Evolutionary conservation across 2,113 vertebrate genomes (phyloP).

Genomic region (Podilymbus podiceps): DNA sequence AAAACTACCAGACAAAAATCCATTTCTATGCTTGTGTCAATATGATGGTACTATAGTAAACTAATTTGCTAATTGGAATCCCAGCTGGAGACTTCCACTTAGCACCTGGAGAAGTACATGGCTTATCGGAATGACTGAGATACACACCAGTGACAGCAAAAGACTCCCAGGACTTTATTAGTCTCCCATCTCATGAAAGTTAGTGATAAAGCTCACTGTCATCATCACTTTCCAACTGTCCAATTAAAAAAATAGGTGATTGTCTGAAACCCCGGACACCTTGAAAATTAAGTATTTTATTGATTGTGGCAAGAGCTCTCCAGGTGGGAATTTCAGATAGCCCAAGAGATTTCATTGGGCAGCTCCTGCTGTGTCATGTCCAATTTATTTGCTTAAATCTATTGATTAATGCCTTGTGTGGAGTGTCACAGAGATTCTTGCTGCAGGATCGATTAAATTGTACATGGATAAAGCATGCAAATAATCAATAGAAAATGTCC

Average conservation of each 20-base stretch:
- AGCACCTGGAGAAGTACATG: not conserved
- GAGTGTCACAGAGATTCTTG: not conserved
- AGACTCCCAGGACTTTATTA: not conserved
- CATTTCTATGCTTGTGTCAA: not conserved
- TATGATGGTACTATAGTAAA: not conserved
- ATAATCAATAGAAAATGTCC: not conserved
- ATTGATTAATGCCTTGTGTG: not conserved
- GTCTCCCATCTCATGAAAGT: not conserved
- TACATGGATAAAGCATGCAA: not conserved
- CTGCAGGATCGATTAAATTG: not conserved
- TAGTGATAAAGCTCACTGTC: not conserved
- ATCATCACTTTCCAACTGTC: not conserved
- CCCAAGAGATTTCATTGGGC: not conserved
- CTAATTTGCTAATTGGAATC: slow-evolving; percentile 1
- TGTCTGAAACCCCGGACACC: not conserved
- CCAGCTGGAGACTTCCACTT: not conserved
- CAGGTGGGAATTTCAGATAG: not conserved
- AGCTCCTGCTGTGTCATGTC: not conserved
- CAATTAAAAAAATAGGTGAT: not conserved
- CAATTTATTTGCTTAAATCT: not conserved
- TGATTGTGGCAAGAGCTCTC: not conserved
- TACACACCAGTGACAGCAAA: not conserved
- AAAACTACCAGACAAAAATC: not conserved
- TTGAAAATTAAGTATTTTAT: not conserved
- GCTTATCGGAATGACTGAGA: not conserved